Conservation (phyloP, 2,113 vertebrate species). For the Crocuta crocuta region DNA sequence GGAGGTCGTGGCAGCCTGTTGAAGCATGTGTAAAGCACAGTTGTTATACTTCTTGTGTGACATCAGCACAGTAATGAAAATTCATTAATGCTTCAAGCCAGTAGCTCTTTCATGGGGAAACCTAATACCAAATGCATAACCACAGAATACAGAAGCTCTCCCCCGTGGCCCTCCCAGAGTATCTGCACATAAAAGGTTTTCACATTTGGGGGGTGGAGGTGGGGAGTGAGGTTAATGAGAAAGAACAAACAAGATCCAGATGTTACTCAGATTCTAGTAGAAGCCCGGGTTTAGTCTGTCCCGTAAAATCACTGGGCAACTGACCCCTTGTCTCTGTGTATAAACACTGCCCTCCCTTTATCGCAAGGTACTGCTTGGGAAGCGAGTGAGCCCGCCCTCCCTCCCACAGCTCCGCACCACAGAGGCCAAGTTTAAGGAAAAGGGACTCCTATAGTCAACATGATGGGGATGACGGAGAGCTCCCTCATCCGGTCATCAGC, state of each 20-base stretch:
- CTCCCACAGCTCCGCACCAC: background rate
- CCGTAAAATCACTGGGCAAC: no score
- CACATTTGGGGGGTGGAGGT: no score
- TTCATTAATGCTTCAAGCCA: background rate
- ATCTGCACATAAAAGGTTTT: no score
- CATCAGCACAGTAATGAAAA: background rate
- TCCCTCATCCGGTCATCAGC: background rate
- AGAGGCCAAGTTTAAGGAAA: background rate
- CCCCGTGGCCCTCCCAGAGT: no score
- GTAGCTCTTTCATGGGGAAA: background rate
- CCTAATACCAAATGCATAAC: background rate
- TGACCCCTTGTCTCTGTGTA: accelerated
- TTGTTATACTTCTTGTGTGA: background rate
- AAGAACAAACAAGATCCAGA: background rate
- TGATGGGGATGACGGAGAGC: background rate
- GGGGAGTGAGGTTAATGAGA: background rate
- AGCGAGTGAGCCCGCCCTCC: background rate
- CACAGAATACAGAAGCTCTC: background rate
- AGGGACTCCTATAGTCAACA: no score
- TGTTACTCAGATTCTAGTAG: background rate
- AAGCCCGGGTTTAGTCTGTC: background rate
- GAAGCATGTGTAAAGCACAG: background rate
- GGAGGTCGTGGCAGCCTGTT: background rate
- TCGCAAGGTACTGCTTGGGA: background rate
- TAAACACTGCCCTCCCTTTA: background rate